A percentile compares a stretch with the other conserved stretches of the same genome.
These are phyloP conservation scores for Willisornis vidua DNA, from an alignment of 2,113 vertebrate species.

Conservation along the genomic window DNA sequence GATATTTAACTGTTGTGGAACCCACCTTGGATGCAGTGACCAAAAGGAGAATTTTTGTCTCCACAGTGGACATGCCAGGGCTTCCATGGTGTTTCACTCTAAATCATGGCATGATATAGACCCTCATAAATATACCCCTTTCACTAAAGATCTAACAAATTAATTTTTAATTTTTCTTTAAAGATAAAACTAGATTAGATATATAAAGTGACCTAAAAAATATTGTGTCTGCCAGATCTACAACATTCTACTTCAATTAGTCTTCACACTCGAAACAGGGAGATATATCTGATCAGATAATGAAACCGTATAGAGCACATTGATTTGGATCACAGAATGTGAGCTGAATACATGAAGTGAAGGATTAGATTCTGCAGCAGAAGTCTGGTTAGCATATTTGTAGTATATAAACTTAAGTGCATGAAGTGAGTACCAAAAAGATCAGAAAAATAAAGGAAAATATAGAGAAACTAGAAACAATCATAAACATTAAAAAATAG, in stretches of 20 bases:
- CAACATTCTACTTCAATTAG: not conserved
- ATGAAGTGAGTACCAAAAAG: not conserved
- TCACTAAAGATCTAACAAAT: not conserved
- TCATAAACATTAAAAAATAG: not conserved
- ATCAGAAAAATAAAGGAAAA: not conserved
- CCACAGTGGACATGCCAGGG: rapidly evolving
- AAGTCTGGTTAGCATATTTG: not conserved
- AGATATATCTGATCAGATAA: not conserved
- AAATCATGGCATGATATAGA: not conserved
- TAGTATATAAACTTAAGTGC: not conserved
- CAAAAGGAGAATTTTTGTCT: not conserved
- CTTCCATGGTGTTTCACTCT: not conserved
- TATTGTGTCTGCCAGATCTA: not conserved
- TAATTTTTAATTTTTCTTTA: not conserved
- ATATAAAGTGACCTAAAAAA: not conserved
- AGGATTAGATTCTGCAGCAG: not conserved
- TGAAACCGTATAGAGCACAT: not conserved
- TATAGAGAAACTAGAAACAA: not conserved
- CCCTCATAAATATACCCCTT: not conserved
- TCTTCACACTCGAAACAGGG: not conserved
- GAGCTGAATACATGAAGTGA: not conserved
- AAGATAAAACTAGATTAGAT: not conserved
- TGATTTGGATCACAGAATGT: not conserved
- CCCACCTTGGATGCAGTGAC: not conserved
- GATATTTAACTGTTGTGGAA: not conserved